A percentile compares a stretch with the other conserved stretches of the same genome.
Conservation (phyloP, 2,888 invertebrate genomes). For the Baronia brevicornis region DNA sequence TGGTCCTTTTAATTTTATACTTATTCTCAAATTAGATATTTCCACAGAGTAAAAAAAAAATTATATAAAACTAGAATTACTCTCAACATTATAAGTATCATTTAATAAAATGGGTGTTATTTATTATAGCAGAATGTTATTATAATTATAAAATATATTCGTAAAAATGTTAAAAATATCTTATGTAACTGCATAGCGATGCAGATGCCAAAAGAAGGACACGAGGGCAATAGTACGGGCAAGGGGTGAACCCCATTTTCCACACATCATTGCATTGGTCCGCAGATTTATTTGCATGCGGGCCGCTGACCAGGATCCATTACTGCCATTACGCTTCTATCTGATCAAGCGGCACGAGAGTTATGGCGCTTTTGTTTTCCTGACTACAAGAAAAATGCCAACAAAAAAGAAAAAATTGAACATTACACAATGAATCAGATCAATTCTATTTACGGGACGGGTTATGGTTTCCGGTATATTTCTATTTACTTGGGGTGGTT, state of each 20-base stretch:
- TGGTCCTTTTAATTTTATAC: too few relatives aligned
- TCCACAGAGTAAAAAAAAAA: too few relatives aligned
- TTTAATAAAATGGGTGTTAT: not conserved
- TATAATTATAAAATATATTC: not conserved
- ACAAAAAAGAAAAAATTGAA: slow-evolving; percentile 40
- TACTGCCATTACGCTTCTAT: slow-evolving; percentile 71
- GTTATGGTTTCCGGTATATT: slow-evolving; percentile 65
- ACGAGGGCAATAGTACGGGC: slow-evolving; percentile 32
- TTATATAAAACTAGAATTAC: too few relatives aligned
- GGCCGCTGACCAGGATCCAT: slow-evolving; percentile 76
- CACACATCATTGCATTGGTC: slow-evolving; percentile 76
- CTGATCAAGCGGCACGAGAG: slow-evolving; percentile 72
- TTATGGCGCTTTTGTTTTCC: slow-evolving; percentile 71
- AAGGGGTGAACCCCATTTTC: slow-evolving; percentile 70
- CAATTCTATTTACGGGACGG: slow-evolving; percentile 46
- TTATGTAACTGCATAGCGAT: not conserved
- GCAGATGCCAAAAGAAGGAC: slow-evolving; percentile 17
- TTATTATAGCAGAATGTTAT: slow-evolving; percentile 4
- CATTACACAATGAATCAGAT: slow-evolving; percentile 44
- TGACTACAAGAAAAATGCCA: slow-evolving; percentile 62
- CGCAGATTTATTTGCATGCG: slow-evolving; percentile 77
- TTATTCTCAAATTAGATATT: too few relatives aligned
- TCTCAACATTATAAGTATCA: not conserved
- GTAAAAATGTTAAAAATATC: not conserved
- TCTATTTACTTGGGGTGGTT: slow-evolving; percentile 42